Evolutionary conservation across 2,888 invertebrate genomes (phyloP).

Genomic region (Drymonia ruficornis): DNA sequence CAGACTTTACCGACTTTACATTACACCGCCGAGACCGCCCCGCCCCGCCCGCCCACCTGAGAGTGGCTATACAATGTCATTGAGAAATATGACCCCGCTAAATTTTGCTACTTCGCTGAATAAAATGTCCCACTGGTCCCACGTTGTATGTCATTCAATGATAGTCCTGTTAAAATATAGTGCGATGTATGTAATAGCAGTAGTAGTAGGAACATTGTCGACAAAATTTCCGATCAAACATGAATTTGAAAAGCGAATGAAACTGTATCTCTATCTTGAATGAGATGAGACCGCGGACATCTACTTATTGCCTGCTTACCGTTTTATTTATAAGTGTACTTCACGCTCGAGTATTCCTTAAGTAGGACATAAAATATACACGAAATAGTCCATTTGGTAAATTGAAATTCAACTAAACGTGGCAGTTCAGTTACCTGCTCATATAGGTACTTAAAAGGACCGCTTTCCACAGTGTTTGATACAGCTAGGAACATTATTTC

Average conservation of each 20-base stretch:
- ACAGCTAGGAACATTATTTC: neutral
- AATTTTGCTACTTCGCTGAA: slow-evolving; percentile 16
- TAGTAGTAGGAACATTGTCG: too few relatives aligned
- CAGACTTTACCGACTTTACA: slow-evolving; percentile 27
- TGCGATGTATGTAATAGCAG: too few relatives aligned
- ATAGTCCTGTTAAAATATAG: neutral
- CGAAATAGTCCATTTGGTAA: slow-evolving; percentile 48
- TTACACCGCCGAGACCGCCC: slow-evolving; percentile 41
- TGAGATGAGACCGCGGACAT: slow-evolving; percentile 5
- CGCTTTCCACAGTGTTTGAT: neutral
- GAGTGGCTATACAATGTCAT: slow-evolving; percentile 33
- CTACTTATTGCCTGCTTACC: slow-evolving; percentile 11
- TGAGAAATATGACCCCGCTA: slow-evolving; percentile 33
- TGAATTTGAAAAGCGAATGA: too few relatives aligned
- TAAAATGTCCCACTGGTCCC: slow-evolving; percentile 17
- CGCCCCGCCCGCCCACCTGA: slow-evolving; percentile 17
- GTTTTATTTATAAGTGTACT: slow-evolving; percentile 30
- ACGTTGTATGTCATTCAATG: slow-evolving; percentile 1
- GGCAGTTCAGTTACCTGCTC: too few relatives aligned
- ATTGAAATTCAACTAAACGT: slow-evolving; percentile 42
- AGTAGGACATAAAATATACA: slow-evolving; percentile 50
- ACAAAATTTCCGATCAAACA: too few relatives aligned
- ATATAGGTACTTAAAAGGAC: too few relatives aligned
- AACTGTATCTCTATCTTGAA: too few relatives aligned
- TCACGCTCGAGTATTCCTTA: slow-evolving; percentile 18